Evolutionary conservation across 2,888 invertebrate genomes (phyloP).

Genomic region (Eupithecia vulgata): DNA sequence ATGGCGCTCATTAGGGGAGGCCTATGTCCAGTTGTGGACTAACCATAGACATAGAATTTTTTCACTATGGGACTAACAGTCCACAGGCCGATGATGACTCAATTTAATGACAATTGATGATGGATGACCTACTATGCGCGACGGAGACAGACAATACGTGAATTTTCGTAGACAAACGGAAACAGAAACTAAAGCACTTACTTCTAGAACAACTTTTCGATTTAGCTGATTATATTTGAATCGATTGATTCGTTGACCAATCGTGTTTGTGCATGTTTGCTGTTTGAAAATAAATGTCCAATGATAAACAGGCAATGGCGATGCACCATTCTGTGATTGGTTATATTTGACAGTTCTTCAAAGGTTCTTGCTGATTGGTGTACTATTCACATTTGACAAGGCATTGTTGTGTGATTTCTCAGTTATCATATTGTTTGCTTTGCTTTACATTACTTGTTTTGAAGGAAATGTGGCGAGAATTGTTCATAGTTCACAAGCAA

Average conservation of each 20-base stretch:
- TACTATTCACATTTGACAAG: not conserved
- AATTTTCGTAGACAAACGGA: not conserved
- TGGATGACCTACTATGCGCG: not conserved
- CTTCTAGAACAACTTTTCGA: not conserved
- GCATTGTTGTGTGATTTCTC: not conserved
- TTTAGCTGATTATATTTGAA: not conserved
- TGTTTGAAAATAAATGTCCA: not conserved
- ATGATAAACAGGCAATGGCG: not conserved
- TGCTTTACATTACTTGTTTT: constrained; percentile 12
- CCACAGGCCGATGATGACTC: no score
- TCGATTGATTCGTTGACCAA: not conserved
- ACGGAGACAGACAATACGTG: not conserved
- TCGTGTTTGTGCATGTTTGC: not conserved
- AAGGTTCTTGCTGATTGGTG: constrained; percentile 4
- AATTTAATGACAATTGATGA: no score
- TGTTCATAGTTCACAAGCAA: not conserved
- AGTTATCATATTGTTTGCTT: not conserved
- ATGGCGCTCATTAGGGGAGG: no score
- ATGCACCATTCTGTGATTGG: constrained; percentile 6
- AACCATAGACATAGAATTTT: no score
- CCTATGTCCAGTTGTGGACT: no score
- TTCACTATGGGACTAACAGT: no score
- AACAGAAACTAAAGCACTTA: not conserved
- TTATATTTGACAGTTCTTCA: not conserved
- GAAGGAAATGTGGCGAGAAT: no score